These are phyloP conservation scores for Trachelus tabidus DNA, from an alignment of 2,888 invertebrate species.

Conservation along the genomic window DNA sequence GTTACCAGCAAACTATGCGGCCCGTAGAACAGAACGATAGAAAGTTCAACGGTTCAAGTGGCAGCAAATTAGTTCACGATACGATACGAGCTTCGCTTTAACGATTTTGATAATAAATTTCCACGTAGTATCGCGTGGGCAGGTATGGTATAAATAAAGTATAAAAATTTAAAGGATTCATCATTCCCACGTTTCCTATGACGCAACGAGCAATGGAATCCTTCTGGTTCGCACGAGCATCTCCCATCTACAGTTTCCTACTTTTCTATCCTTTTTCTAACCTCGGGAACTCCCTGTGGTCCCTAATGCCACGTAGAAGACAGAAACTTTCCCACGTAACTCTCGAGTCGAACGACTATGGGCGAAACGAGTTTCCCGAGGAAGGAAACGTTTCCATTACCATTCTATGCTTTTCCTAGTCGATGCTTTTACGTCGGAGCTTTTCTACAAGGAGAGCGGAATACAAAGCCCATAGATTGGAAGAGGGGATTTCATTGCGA, in stretches of 20 bases:
- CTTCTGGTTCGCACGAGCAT: background rate
- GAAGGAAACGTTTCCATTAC: background rate
- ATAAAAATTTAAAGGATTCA: background rate
- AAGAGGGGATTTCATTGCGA: background rate
- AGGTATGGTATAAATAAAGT: background rate
- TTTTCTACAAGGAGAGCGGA: background rate
- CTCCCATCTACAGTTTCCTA: background rate
- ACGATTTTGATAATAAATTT: background rate
- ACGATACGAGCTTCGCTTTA: background rate
- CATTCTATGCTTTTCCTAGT: background rate
- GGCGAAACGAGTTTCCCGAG: background rate
- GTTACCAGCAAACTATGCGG: background rate
- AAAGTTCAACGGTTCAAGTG: slow-evolving; percentile 12
- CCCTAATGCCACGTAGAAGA: background rate
- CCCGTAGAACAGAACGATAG: background rate
- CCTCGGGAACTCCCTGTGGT: background rate
- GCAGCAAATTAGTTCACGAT: slow-evolving; percentile 27
- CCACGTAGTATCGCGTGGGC: background rate
- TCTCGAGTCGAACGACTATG: background rate
- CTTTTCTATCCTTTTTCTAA: background rate
- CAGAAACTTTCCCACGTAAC: background rate
- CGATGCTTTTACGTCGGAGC: background rate
- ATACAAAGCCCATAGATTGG: background rate
- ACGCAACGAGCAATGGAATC: background rate
- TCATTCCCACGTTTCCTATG: background rate